Conservation (phyloP, 2,113 vertebrate species). For the Dolichotis patagonum region DNA sequence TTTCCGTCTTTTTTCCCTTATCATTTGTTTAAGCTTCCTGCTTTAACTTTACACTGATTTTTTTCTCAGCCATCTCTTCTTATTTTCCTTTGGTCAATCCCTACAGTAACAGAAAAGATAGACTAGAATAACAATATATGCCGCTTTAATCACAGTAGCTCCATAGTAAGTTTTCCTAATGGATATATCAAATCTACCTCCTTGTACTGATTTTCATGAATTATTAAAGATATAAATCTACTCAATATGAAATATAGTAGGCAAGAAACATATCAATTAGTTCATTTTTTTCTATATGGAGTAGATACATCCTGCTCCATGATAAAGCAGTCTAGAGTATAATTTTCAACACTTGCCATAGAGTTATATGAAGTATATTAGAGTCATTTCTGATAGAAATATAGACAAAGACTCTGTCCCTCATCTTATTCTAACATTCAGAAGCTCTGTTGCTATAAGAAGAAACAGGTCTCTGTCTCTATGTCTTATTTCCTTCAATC, state of each 20-base stretch:
- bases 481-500: background rate
- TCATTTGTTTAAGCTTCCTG: background rate
- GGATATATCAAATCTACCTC: fast-evolving
- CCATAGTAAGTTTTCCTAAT: background rate
- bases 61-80: background rate
- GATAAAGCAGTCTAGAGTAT: fast-evolving
- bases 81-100: background rate
- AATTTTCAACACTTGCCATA: background rate
- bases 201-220: background rate
- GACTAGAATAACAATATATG: background rate
- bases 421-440: background rate
- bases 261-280: background rate
- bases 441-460: background rate
- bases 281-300: background rate
- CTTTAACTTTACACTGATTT: background rate
- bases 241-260: background rate
- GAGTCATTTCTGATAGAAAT: background rate
- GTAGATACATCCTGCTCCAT: fast-evolving
- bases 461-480: background rate
- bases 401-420: background rate
- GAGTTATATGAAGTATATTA: background rate
- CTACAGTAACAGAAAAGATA: background rate
- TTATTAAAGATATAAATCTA: background rate
- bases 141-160: background rate
- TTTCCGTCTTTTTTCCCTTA: background rate